These are phyloP conservation scores for Galaxea fascicularis DNA, from an alignment of 92 coral and sea anemone species.

Conservation along the genomic window DNA sequence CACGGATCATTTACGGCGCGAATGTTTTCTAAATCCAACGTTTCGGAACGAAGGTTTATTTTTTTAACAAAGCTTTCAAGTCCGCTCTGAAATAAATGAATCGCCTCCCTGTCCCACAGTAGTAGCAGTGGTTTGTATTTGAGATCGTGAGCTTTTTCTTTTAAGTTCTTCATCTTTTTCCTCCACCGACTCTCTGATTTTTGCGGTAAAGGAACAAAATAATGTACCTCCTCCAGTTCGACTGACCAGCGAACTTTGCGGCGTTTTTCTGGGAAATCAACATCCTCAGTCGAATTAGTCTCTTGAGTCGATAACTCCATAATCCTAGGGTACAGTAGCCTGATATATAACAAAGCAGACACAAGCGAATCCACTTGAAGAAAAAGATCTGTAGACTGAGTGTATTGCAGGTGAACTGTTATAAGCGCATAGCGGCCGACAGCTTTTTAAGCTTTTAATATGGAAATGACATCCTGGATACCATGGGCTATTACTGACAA, in stretches of 20 bases:
- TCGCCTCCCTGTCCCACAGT: conserved; percentile 14
- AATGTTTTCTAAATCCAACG: conserved; percentile 25
- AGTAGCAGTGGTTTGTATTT: conserved; percentile 25
- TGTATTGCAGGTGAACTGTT: not conserved
- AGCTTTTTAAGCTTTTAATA: not conserved
- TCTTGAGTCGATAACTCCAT: conserved; percentile 24
- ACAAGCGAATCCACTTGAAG: not conserved
- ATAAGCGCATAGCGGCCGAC: not conserved
- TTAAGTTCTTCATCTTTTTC: conserved; percentile 31
- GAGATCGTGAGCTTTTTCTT: conserved; percentile 40
- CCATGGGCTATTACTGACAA: too few relatives aligned
- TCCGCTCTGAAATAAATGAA: conserved; percentile 24
- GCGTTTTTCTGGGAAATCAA: not conserved
- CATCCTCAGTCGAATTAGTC: not conserved
- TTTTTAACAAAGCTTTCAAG: conserved; percentile 30
- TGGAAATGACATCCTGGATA: not conserved
- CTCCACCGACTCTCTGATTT: conserved; percentile 41
- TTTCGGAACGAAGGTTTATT: conserved; percentile 21
- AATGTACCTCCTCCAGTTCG: conserved; percentile 69
- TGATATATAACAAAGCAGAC: not conserved
- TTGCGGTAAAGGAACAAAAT: conserved; percentile 44
- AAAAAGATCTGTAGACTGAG: not conserved
- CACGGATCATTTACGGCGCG: conserved; percentile 44
- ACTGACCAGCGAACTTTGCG: conserved; percentile 72
- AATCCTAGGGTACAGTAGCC: not conserved